These are phyloP conservation scores for Raphicerus campestris DNA, from an alignment of 2,113 vertebrate genomes.

Conservation along the genomic window DNA sequence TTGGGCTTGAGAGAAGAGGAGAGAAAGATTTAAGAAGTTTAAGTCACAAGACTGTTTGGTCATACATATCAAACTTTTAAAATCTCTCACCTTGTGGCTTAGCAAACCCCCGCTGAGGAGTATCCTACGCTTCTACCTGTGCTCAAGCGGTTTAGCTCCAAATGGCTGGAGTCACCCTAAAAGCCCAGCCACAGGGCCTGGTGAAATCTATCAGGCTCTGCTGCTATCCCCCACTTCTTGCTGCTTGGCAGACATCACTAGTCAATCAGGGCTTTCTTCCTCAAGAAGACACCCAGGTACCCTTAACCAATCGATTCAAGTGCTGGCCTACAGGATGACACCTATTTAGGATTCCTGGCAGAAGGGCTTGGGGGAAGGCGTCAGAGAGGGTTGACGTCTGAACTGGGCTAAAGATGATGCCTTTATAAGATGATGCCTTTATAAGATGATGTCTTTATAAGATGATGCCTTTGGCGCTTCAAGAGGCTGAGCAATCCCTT, in stretches of 20 bases:
- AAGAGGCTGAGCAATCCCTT: conserved; percentile 1
- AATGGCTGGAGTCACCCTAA: not conserved
- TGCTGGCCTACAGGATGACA: not conserved
- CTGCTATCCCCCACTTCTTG: not conserved
- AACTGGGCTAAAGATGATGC: not conserved
- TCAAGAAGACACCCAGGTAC: not conserved
- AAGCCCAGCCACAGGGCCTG: not conserved
- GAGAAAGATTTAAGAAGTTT: not conserved
- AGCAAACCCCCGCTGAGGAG: not conserved
- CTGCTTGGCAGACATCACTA: not conserved
- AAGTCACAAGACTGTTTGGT: too few relatives aligned
- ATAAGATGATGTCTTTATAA: too few relatives aligned
- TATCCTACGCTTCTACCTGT: not conserved
- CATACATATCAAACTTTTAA: not conserved
- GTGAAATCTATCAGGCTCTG: not conserved
- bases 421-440: too few relatives aligned
- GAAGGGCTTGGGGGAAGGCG: too few relatives aligned
- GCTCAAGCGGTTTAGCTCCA: not conserved
- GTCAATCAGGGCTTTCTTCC: not conserved
- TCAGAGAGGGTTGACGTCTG: not conserved
- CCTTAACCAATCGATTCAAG: not conserved
- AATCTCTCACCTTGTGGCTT: not conserved
- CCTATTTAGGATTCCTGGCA: not conserved
- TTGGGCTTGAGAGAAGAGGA: not conserved
- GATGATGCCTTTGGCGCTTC: not conserved